phyloP scores from a whole-genome alignment of 2,797 vertebrate species.

The Bryconaethiops microstoma region DNA sequence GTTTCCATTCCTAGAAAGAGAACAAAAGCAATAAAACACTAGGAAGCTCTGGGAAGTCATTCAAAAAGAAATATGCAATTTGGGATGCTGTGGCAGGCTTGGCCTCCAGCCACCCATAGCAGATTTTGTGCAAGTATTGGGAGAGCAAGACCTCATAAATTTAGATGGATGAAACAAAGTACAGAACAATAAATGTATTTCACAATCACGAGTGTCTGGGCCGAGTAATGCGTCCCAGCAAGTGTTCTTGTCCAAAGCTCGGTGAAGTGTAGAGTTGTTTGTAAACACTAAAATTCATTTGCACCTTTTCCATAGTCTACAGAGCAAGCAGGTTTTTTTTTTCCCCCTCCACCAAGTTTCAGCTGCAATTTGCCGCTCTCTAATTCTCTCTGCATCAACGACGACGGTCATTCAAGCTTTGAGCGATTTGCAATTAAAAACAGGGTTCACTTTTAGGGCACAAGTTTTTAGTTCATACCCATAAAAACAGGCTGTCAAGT shows the following conservation, averaged over 20 bases:
- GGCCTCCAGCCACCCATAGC: slow-evolving; percentile 39
- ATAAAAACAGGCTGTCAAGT: slow-evolving; percentile 25
- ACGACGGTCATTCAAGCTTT: not conserved
- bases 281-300: slow-evolving; percentile 33
- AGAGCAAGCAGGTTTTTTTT: slow-evolving; percentile 11
- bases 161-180: slow-evolving; percentile 34
- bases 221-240: slow-evolving; percentile 6
- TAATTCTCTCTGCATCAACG: slow-evolving; percentile 21
- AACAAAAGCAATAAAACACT: slow-evolving; percentile 50
- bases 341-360: slow-evolving; percentile 7
- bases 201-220: slow-evolving; percentile 25
- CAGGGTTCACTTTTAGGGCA: slow-evolving; percentile 20
- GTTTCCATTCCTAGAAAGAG: slow-evolving; percentile 56
- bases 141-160: slow-evolving; percentile 36
- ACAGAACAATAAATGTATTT: slow-evolving; percentile 41
- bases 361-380: slow-evolving; percentile 30
- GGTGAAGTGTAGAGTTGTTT: slow-evolving; percentile 2
- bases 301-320: slow-evolving; percentile 8
- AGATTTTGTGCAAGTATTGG: slow-evolving; percentile 42
- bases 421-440: slow-evolving; percentile 20
- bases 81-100: slow-evolving; percentile 38
- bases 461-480: slow-evolving; percentile 24
- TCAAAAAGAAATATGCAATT: slow-evolving; percentile 52
- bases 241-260: slow-evolving; percentile 14
- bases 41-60: slow-evolving; percentile 54